Conservation (phyloP, 2,888 invertebrate genomes). For the Phytoseiulus persimilis region DNA sequence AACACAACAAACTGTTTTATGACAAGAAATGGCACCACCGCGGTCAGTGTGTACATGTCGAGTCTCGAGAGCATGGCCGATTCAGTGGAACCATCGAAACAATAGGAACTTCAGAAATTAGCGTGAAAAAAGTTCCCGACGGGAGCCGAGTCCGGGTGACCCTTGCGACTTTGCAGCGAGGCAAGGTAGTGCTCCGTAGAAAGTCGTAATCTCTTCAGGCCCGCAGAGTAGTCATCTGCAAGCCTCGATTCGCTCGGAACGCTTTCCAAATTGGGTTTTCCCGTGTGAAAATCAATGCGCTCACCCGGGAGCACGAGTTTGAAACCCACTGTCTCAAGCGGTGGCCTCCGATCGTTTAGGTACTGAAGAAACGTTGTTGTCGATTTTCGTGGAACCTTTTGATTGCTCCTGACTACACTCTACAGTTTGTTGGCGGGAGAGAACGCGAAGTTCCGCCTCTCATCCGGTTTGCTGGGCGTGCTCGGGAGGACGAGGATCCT, state of each 20-base stretch:
- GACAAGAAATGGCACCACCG: conserved; percentile 91
- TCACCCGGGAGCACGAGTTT: background rate
- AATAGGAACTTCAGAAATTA: conserved; percentile 78
- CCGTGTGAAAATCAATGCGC: background rate
- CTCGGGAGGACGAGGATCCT: background rate
- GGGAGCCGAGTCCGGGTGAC: background rate
- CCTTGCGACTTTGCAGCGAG: conserved; percentile 24
- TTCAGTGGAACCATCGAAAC: conserved; percentile 82
- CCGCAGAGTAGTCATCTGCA: background rate
- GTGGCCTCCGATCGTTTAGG: background rate
- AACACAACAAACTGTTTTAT: conserved; percentile 85
- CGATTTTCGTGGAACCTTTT: too few relatives aligned
- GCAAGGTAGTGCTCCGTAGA: conserved; percentile 33
- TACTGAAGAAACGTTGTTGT: background rate
- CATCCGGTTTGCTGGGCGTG: background rate
- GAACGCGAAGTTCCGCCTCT: background rate
- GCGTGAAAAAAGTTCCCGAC: conserved; percentile 45
- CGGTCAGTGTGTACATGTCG: conserved; percentile 82
- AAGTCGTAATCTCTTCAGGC: background rate
- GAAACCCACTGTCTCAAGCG: background rate
- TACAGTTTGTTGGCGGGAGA: too few relatives aligned
- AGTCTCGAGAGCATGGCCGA: conserved; percentile 69
- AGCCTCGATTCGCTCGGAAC: background rate
- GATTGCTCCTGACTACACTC: too few relatives aligned
- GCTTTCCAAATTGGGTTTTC: background rate